Conservation (phyloP, 2,888 invertebrate species). For the Neoascia interrupta region DNA sequence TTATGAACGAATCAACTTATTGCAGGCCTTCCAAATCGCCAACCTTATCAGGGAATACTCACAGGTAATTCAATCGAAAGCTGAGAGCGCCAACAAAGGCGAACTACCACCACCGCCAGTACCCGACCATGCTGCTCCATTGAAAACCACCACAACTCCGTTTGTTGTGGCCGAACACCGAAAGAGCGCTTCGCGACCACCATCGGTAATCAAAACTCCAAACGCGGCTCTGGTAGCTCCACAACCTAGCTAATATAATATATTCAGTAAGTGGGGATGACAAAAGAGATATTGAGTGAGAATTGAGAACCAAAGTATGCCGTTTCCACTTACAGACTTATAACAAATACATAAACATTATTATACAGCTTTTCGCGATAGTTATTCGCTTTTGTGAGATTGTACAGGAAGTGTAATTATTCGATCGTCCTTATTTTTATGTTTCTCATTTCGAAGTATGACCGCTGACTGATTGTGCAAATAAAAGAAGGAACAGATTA, state of each 20-base stretch:
- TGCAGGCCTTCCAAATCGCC: slow-evolving; percentile 94
- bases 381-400: slow-evolving; percentile 29
- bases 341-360: slow-evolving; percentile 17
- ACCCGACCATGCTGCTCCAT: slow-evolving; percentile 68
- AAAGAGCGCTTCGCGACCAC: slow-evolving; percentile 70
- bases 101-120: slow-evolving; percentile 69
- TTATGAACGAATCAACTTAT: neutral
- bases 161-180: slow-evolving; percentile 58
- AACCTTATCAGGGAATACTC: slow-evolving; percentile 94
- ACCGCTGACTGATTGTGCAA: slow-evolving; percentile 60
- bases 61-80: slow-evolving; percentile 82
- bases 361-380: slow-evolving; percentile 50
- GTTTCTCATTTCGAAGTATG: slow-evolving; percentile 19
- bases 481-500: too few relatives aligned
- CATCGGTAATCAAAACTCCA: slow-evolving; percentile 71
- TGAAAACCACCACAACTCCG: slow-evolving; percentile 39
- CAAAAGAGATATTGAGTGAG: slow-evolving; percentile 64
- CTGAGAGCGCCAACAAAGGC: slow-evolving; percentile 69
- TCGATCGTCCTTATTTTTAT: slow-evolving; percentile 21
- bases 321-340: slow-evolving; percentile 63
- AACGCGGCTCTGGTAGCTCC: slow-evolving; percentile 72
- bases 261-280: slow-evolving; percentile 70
- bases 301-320: slow-evolving; percentile 29
- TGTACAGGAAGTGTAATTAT: slow-evolving; percentile 60
- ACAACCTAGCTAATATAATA: slow-evolving; percentile 73